Evolutionary conservation across 2,888 invertebrate genomes (phyloP), one percentile per base, ranked within the genome.

Genomic region (Tipula helvola): DNA sequence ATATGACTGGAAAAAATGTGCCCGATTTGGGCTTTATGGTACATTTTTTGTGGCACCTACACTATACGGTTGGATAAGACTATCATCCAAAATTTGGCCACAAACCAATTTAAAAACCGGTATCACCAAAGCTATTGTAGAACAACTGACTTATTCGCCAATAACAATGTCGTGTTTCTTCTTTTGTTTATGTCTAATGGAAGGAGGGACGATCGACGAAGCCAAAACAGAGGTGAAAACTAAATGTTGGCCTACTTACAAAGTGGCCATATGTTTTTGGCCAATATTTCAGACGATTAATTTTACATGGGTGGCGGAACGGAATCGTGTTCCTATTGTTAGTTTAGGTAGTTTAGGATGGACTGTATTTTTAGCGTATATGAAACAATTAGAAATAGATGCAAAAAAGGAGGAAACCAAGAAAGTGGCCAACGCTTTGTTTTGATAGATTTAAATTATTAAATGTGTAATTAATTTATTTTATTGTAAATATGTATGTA

Each of bases 21-120:
- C 94, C 52, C 93, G 96, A 87, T 97, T 95, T 91, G 94, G 96
- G 89, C 89, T 96, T 86, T 96, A 95, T 90, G 97, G 96, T n/a
- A 94, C 95, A 8, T 93, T 95, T 86, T 96, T 95, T 90, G 96
- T 96, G 28, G 97, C 96, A 0, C 97, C 97, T 13, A 96, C 96
- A 5, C 91, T 97, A 0, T 96, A 96, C 89, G 93, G 93, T 87
- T 97, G 97, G 97, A 92, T 97, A 85, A 95, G 94, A 90, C 91
- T 96, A 86, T 95, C 96, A n/a, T 94, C 94, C 88, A 92, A 93
- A 86, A 92, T 96, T 90, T 96, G 96, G 95, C 97, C 97, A 36
- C 94, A 94, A 86, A 94, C 93, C 88, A 93, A 94, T 87, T 89
- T 97, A 71, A 93, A 93, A 90, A 94, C 94, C 88, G 96, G 95